Conservation (phyloP, 2,797 vertebrate genomes). For the Enteromius fasciolatus region DNA sequence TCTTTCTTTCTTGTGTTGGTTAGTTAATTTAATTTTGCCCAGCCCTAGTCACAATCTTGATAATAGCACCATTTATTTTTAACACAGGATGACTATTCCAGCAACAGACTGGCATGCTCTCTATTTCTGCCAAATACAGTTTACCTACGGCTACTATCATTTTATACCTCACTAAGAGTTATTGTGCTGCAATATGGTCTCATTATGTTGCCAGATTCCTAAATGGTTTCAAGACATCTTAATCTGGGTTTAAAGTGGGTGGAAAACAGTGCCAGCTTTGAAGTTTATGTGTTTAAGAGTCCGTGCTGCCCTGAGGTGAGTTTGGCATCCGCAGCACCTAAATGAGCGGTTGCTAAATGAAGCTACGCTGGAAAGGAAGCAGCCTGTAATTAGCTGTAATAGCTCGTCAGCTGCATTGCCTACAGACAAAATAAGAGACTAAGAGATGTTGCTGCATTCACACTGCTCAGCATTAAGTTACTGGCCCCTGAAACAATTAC, state of each 20-base stretch:
- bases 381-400: conserved; percentile 78
- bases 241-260: conserved; percentile 64
- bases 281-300: conserved; percentile 60
- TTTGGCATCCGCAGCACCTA: conserved; percentile 63
- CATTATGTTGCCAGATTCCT: conserved; percentile 62
- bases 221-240: conserved; percentile 63
- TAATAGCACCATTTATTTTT: background rate
- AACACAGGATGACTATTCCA: background rate
- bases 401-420: conserved; percentile 72
- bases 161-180: background rate
- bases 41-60: background rate
- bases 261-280: conserved; percentile 53
- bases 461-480: conserved; percentile 56
- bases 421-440: conserved; percentile 68
- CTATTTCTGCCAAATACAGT: conserved; percentile 2
- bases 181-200: conserved; percentile 49
- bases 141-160: background rate
- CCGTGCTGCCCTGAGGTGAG: conserved; percentile 69
- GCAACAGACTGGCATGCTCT: background rate
- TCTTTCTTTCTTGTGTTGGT: background rate
- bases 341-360: conserved; percentile 76
- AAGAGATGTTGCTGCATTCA: conserved; percentile 64
- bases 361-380: conserved; percentile 62
- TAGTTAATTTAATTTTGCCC: too few relatives aligned
- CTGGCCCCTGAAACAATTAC: conserved; percentile 70